These are phyloP conservation scores for Alectoris magna DNA, from an alignment of 2,797 vertebrate genomes.

Conservation along the genomic window DNA sequence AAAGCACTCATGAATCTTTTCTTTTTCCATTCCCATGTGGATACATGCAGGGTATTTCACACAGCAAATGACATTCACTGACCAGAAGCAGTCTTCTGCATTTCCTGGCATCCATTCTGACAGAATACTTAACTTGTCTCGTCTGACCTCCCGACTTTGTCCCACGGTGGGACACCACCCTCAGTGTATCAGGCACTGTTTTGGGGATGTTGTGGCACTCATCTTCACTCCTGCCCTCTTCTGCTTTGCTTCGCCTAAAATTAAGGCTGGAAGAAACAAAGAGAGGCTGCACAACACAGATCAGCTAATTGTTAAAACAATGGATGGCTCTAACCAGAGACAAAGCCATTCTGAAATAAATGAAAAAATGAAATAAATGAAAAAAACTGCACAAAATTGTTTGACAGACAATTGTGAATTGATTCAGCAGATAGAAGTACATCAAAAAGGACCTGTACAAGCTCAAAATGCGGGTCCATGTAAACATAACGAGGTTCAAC, in stretches of 20 bases:
- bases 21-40: accelerated
- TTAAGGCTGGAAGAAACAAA: background rate
- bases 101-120: background rate
- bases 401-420: accelerated
- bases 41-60: accelerated
- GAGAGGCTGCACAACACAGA: accelerated
- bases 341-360: background rate
- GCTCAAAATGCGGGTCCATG: background rate
- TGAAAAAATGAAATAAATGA: background rate
- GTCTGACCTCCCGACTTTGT: background rate
- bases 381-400: background rate
- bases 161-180: accelerated
- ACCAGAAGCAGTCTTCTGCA: background rate
- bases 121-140: background rate
- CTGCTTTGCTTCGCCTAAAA: background rate
- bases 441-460: background rate
- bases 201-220: accelerated
- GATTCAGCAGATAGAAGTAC: background rate
- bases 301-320: background rate
- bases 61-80: background rate
- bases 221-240: background rate
- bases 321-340: background rate
- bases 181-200: accelerated
- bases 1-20: background rate
- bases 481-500: background rate